Evolutionary conservation across 1,140 invertebrate species (phyloP), one percentile per base, ranked within the genome.

Genomic region (Lordiphosa stackelbergi): DNA sequence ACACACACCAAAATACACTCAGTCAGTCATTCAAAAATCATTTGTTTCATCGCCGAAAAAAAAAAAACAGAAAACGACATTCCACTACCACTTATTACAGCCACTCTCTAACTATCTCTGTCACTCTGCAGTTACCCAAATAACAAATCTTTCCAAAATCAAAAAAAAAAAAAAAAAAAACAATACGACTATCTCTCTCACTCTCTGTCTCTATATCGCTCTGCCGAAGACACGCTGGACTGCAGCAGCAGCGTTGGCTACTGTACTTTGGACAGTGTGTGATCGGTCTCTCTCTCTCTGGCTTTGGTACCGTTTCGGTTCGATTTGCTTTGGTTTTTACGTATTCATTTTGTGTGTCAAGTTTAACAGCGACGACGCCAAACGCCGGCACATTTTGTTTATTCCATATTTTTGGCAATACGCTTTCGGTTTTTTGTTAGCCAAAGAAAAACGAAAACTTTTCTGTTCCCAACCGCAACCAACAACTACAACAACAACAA

Each of bases 361-460:
- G 75, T 81, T 81, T 83, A 81, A 81, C 75, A 81, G 75, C 75
- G 75, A 81, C 75, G 75, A 81, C 75, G 75, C 75, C 75, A 81
- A 81, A 81, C 75, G 75, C 75, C 75, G 75, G 75, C 75, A 81
- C 75, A 81, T 81, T 81, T 81, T 81, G 75, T 81, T 81, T 83
- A 71, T 75, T 83, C 64, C 66, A 46, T 34, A 8, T 31, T 46
- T 46, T 46, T 46, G 43, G 34, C 34, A 51, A 51, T 40, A 51
- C 48, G 48, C 43, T 46, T 34, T 9, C 43, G 24, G 43, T 46
- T 31, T 46, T 46, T 46, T 46, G 12, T 46, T 22, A 24, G 11
- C 43, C 28, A 31, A 31, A 31, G 28, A 31, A 31, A 31, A 31
- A 31, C 28, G 6, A 31, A 0, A 31, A 31, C 28, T 31, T 8